These are phyloP conservation scores for Phylloscopus collybita DNA, from an alignment of 2,797 vertebrate genomes.

Conservation along the genomic window DNA sequence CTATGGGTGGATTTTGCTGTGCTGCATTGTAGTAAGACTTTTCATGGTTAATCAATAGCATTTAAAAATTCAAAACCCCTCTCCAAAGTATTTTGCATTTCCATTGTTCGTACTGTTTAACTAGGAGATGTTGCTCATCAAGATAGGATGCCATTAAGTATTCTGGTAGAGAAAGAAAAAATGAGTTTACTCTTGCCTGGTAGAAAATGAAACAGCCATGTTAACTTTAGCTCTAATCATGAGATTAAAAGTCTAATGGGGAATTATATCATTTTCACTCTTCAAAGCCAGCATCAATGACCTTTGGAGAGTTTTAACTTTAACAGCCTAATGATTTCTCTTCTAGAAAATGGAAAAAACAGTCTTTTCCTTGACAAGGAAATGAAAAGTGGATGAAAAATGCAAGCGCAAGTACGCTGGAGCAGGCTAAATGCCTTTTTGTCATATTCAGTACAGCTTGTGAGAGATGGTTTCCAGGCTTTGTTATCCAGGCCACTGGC, in stretches of 20 bases:
- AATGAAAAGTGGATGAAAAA: neutral
- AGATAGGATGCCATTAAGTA: slow-evolving; percentile 46
- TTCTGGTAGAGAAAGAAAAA: slow-evolving; percentile 32
- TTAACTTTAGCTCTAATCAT: slow-evolving; percentile 62
- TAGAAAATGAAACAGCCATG: slow-evolving; percentile 42
- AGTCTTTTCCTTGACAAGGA: neutral
- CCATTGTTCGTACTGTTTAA: neutral
- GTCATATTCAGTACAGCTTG: neutral
- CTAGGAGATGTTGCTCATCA: slow-evolving; percentile 42
- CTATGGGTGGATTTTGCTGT: neutral
- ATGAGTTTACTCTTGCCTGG: slow-evolving; percentile 35
- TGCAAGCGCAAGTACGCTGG: fast-evolving
- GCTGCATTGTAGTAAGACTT: neutral
- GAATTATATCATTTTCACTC: slow-evolving; percentile 46
- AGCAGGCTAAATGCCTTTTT: neutral
- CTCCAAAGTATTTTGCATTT: slow-evolving; percentile 33
- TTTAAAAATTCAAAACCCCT: neutral
- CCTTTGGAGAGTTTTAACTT: slow-evolving; percentile 57
- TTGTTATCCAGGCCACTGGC: neutral
- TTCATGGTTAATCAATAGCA: neutral
- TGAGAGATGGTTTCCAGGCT: neutral
- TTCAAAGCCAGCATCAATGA: slow-evolving; percentile 53
- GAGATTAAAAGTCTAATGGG: slow-evolving; percentile 65
- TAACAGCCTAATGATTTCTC: slow-evolving; percentile 6
- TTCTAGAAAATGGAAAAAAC: neutral